Conservation (phyloP, 2,113 vertebrate species). For the Psittacula cyanocephala region DNA sequence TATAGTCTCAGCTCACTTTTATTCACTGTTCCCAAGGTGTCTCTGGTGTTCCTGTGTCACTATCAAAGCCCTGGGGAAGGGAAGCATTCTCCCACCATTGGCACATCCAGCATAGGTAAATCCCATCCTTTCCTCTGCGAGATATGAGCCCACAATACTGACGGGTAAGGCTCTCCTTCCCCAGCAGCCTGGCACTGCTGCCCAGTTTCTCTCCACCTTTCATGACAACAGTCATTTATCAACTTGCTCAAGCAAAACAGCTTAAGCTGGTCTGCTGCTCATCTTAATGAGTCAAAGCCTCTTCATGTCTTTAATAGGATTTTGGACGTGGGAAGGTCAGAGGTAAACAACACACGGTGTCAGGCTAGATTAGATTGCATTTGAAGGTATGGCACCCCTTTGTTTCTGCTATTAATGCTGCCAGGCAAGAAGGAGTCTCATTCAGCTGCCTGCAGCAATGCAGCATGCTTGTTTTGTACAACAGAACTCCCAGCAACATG, state of each 20-base stretch:
- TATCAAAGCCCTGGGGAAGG: background rate
- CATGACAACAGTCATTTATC: background rate
- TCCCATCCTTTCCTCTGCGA: background rate
- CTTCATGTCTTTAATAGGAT: background rate
- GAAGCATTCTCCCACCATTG: background rate
- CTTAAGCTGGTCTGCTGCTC: slow-evolving; percentile 9
- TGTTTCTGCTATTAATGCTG: background rate
- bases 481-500: background rate
- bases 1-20: background rate
- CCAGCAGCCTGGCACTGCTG: background rate
- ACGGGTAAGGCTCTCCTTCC: background rate
- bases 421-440: background rate
- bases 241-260: slow-evolving; percentile 21
- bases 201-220: background rate
- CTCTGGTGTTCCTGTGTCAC: background rate
- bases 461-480: background rate
- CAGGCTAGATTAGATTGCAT: slow-evolving; percentile 9
- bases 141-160: background rate
- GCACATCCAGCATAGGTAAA: background rate
- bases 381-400: background rate
- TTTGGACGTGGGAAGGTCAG: background rate
- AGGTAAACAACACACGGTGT: background rate
- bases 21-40: background rate
- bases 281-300: background rate
- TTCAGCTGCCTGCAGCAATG: background rate